These are phyloP conservation scores for Laticauda laticaudata DNA, from an alignment of 2,113 vertebrate genomes.

Conservation along the genomic window DNA sequence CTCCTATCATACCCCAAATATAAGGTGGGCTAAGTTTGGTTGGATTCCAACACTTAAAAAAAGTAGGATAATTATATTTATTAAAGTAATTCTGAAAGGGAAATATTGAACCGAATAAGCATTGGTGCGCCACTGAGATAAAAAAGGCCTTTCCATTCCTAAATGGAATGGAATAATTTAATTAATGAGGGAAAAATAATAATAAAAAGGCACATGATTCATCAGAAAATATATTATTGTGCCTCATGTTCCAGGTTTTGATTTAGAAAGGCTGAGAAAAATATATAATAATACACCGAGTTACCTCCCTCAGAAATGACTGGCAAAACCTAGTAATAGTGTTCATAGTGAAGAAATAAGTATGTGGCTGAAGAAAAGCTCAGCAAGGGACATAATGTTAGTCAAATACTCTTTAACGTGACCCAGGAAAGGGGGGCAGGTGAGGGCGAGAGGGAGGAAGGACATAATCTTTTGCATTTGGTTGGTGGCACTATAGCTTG, in stretches of 20 bases:
- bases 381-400: constrained; percentile 75
- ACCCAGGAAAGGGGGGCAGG: constrained; percentile 60
- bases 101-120: constrained; percentile 44
- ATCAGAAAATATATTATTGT: constrained; percentile 75
- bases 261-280: constrained; percentile 55
- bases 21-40: constrained; percentile 64
- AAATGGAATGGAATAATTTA: constrained; percentile 66
- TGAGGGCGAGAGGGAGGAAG: neutral
- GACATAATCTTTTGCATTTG: constrained; percentile 76
- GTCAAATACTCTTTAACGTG: constrained; percentile 74
- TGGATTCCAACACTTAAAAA: constrained; percentile 67
- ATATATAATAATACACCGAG: constrained; percentile 43
- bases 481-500: constrained; percentile 63
- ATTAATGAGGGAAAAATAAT: constrained; percentile 51
- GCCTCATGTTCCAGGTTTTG: constrained; percentile 72
- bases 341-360: constrained; percentile 72
- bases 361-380: constrained; percentile 74
- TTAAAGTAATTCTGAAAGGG: constrained; percentile 69
- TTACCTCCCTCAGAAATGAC: constrained; percentile 43
- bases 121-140: constrained; percentile 63
- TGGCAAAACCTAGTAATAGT: constrained; percentile 70
- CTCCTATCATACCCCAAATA: constrained; percentile 69
- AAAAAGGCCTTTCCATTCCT: constrained; percentile 39
- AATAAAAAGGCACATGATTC: constrained; percentile 65
- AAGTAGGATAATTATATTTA: constrained; percentile 68